phyloP scores from a whole-genome alignment of 2,113 vertebrate species.

The Steatornis caripensis region DNA sequence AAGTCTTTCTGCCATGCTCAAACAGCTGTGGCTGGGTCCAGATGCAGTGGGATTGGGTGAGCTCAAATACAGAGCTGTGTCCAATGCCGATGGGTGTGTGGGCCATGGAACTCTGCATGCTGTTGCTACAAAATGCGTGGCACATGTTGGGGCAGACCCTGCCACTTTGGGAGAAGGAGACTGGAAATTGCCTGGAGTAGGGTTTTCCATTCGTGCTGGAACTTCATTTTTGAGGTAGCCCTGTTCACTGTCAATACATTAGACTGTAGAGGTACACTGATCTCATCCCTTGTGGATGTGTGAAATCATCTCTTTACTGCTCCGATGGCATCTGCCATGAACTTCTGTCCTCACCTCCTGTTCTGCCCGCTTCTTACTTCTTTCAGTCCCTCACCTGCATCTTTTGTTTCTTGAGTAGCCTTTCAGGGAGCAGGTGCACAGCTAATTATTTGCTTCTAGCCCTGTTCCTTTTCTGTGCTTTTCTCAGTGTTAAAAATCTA shows the following conservation, averaged over 20 bases:
- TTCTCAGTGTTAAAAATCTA: background rate
- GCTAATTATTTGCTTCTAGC: background rate
- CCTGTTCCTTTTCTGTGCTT: background rate
- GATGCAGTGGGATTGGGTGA: background rate
- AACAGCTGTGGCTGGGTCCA: background rate
- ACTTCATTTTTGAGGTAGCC: background rate
- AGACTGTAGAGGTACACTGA: background rate
- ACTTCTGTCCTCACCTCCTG: background rate
- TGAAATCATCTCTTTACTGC: background rate
- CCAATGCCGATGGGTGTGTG: background rate
- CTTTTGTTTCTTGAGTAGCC: background rate
- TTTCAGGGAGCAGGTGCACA: background rate
- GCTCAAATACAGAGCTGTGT: background rate
- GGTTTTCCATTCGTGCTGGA: background rate
- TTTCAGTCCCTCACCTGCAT: background rate
- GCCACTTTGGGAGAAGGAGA: background rate
- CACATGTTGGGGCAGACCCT: rapidly evolving
- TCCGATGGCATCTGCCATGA: background rate
- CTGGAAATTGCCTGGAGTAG: background rate
- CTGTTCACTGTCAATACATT: background rate
- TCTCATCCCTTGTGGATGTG: background rate
- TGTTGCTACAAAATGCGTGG: background rate
- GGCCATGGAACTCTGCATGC: background rate
- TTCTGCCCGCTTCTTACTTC: background rate
- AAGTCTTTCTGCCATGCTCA: background rate